Evolutionary conservation across 2,797 vertebrate genomes (phyloP).

Genomic region (Vireo griseus): DNA sequence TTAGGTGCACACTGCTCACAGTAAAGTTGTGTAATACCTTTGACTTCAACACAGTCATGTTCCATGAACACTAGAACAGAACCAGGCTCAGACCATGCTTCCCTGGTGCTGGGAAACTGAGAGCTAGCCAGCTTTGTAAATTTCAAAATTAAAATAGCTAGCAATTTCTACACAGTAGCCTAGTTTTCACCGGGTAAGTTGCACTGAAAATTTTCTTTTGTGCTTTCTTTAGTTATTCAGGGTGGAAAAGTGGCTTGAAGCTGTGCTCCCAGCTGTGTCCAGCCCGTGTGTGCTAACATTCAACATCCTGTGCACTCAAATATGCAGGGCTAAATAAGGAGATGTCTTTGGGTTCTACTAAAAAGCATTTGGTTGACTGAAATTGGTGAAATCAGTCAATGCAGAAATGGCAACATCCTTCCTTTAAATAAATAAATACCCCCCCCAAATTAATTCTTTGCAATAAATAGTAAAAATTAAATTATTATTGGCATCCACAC

Average conservation of each 20-base stretch:
- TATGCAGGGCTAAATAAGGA: constrained; percentile 37
- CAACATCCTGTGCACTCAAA: constrained; percentile 19
- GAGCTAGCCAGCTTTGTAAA: not conserved
- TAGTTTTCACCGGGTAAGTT: not conserved
- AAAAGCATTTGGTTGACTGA: constrained; percentile 18
- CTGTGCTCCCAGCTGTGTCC: constrained; percentile 51
- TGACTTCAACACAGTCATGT: rapidly evolving
- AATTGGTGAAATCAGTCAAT: constrained; percentile 26
- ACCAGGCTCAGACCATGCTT: not conserved
- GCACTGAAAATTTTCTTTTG: not conserved
- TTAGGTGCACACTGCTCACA: not conserved
- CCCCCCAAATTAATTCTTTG: not conserved
- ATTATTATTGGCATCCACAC: not conserved
- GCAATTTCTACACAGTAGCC: not conserved
- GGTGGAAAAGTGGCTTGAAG: constrained; percentile 27
- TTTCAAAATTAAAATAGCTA: not conserved
- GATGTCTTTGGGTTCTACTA: constrained; percentile 11
- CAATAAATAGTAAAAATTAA: not conserved
- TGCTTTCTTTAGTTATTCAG: not conserved
- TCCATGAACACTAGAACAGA: not conserved
- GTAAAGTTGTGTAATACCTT: not conserved
- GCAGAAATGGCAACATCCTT: not conserved
- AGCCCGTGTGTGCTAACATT: not conserved
- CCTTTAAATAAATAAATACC: not conserved
- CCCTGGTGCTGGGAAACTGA: not conserved